Evolutionary conservation across 2,888 invertebrate species (phyloP), one percentile per base, ranked within the genome.

Genomic region (Dromius quadrimaculatus): DNA sequence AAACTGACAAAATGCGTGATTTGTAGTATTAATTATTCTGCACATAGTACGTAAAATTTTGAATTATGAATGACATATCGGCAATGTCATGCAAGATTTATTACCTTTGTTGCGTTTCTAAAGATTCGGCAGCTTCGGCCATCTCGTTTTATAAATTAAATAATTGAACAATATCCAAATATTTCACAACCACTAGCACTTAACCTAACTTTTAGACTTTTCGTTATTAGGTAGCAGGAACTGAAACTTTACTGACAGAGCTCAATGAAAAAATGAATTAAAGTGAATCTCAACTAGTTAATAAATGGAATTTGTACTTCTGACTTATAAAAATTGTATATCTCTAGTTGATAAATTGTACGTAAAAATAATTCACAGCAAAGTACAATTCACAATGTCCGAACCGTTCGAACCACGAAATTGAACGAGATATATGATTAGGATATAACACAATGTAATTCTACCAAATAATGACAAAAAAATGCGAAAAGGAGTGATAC

Each of bases 41-140:
- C 28, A 66, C 57, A 66, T 57, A n/a, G n/a, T n/a, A n/a, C n/a
- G n/a, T n/a, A n/a, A n/a, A n/a, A n/a, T n/a, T n/a, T n/a, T n/a
- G n/a, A n/a, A n/a, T 19, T 32, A 6, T 32, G 32, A 6, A 9
- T 32, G 4, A 32, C 32, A 32, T 8, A 11, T 11, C 9, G 41
- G 6, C 9, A 9, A 4, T 62, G 11, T 45, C 41, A 47, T 17
- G 32, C 32, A 2, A 64, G 32, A 32, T 64, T 45, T 34, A 66
- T 69, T 70, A 70, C 70, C 70, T 70, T 70, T 43, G 70, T 62
- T 62, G 45, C 34, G 23, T 36, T 70, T 70, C 70, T 36, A 62
- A 23, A n/a, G 62, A n/a, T 22, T 70, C 62, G 23, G 9, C 62
- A 61, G 15, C 32, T 43, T 70, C 70, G 22, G 70, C 62, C 70